Conservation (phyloP, 1,140 invertebrate species). For the Micrasema longulum region DNA sequence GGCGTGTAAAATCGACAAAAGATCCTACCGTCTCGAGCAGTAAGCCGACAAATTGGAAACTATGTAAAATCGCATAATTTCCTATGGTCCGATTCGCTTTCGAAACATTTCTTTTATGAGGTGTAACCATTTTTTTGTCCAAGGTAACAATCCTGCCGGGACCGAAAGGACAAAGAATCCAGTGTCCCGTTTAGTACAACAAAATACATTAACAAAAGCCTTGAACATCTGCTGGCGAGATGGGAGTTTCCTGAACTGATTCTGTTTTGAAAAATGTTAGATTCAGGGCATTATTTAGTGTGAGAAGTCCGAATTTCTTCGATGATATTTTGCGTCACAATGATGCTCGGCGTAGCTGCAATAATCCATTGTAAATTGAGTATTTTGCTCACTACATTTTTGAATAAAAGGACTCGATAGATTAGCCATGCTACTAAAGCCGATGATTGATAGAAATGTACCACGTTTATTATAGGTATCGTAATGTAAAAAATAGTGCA, state of each 20-base stretch:
- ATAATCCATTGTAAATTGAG: constrained; percentile 3
- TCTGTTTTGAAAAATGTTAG: constrained; percentile 13
- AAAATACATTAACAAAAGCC: constrained; percentile 28
- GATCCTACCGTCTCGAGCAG: constrained; percentile 11
- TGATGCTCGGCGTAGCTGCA: not conserved
- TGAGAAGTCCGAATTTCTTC: constrained; percentile 26
- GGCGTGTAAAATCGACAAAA: constrained; percentile 42
- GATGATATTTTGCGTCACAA: constrained; percentile 12
- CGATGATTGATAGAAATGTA: constrained; percentile 9
- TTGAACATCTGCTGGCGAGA: constrained; percentile 34
- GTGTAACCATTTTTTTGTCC: constrained; percentile 47
- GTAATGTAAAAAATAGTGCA: no score
- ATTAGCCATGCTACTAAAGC: constrained; percentile 16
- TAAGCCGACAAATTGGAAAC: constrained; percentile 43
- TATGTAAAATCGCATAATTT: constrained; percentile 46
- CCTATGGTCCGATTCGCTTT: constrained; percentile 41
- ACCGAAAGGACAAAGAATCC: constrained; percentile 28
- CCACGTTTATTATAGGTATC: no score
- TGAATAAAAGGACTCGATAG: constrained; percentile 19
- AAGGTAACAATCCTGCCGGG: constrained; percentile 26
- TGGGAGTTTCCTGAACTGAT: constrained; percentile 37
- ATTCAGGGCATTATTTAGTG: no score
- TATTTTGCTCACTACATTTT: not conserved
- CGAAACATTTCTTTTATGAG: constrained; percentile 45
- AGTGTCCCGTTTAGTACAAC: constrained; percentile 37